A percentile compares a stretch with the other conserved stretches of the same genome.
Evolutionary conservation across 2,113 vertebrate genomes (phyloP).

Genomic region (Corvus moneduloides): DNA sequence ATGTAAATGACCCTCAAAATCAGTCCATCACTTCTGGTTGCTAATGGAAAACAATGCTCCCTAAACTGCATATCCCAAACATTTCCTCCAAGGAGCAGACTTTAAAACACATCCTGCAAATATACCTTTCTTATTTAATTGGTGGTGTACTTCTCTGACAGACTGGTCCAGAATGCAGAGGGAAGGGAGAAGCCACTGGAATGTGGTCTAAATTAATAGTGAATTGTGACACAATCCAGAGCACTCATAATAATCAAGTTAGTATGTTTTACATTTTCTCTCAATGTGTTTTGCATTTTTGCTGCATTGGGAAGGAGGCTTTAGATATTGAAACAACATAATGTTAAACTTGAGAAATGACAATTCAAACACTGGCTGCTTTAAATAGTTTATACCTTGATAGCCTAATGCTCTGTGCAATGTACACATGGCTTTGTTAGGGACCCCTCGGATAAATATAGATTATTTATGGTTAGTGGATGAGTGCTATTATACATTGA

Average conservation of each 20-base stretch:
- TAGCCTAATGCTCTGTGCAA: conserved; percentile 45
- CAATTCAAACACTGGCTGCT: conserved; percentile 53
- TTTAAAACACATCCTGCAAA: conserved; percentile 29
- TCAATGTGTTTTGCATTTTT: conserved; percentile 72
- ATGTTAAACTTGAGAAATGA: conserved; percentile 62
- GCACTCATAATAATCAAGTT: conserved; percentile 65
- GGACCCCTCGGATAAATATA: not conserved
- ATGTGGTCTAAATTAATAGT: conserved; percentile 70
- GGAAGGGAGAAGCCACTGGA: conserved; percentile 68
- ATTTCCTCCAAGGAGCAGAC: not conserved
- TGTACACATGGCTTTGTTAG: conserved; percentile 26
- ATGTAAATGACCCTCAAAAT: conserved; percentile 9
- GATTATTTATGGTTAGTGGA: conserved; percentile 39
- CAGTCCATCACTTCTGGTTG: conserved; percentile 2
- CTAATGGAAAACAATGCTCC: conserved; percentile 13
- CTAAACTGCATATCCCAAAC: not conserved
- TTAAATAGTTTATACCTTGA: conserved; percentile 65
- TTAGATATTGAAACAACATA: conserved; percentile 62
- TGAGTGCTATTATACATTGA: not conserved
- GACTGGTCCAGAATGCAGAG: conserved; percentile 53
- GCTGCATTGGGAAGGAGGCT: conserved; percentile 50
- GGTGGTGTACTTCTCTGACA: conserved; percentile 41
- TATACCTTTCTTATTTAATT: conserved; percentile 17
- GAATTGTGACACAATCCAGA: conserved; percentile 72
- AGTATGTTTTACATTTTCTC: conserved; percentile 71